Evolutionary conservation across 2,888 invertebrate species (phyloP).

Genomic region (Leptopilina syphax): DNA sequence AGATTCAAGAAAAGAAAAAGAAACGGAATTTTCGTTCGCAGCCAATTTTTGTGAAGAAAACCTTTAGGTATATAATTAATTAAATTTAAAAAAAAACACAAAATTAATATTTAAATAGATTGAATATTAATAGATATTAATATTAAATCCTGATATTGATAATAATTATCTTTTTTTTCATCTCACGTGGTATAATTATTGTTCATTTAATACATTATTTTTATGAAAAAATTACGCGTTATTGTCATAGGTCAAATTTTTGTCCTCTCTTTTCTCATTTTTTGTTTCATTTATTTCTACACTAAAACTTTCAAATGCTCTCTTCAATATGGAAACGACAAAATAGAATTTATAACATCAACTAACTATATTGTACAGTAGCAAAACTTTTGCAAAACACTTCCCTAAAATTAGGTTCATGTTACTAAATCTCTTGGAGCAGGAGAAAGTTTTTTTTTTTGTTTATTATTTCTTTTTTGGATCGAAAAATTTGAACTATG

Average conservation of each 20-base stretch:
- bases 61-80: neutral
- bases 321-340: slow-evolving; percentile 2
- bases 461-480: too few species aligned
- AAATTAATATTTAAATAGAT: neutral
- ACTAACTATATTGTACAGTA: slow-evolving; percentile 36
- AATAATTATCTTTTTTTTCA: too few species aligned
- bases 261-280: too few species aligned
- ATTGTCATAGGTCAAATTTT: slow-evolving; percentile 16
- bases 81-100: neutral
- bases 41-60: slow-evolving; percentile 25
- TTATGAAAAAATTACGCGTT: neutral
- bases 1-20: too few species aligned
- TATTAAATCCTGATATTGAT: too few species aligned
- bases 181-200: neutral
- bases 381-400: slow-evolving; percentile 26
- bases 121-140: too few species aligned
- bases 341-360: slow-evolving; percentile 36
- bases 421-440: neutral
- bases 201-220: neutral
- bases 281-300: too few species aligned
- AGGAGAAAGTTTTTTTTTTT: neutral
- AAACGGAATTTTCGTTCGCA: neutral
- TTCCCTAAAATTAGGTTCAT: slow-evolving; percentile 24
- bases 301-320: neutral
- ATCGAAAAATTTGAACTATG: neutral